Percentiles rank a stretch among this genome's conserved stretches.
These are phyloP conservation scores for Charina bottae DNA, from an alignment of 2,113 vertebrate genomes.

Conservation along the genomic window DNA sequence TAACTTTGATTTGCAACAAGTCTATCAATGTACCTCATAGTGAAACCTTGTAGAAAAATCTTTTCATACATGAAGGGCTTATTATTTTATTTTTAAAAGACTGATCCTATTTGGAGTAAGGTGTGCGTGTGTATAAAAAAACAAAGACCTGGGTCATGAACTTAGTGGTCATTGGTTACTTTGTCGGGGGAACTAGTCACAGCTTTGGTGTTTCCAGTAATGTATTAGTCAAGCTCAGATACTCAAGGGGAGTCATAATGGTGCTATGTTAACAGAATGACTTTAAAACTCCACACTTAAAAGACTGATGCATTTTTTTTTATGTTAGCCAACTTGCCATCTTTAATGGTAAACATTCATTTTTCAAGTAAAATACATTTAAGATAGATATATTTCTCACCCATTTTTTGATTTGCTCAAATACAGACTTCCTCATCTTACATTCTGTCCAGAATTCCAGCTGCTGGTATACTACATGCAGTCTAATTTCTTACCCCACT, in stretches of 20 bases:
- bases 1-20: background rate
- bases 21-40: background rate
- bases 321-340: background rate
- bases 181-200: background rate
- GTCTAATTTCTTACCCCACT: background rate
- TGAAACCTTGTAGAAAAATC: background rate
- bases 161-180: background rate
- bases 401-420: background rate
- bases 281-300: background rate
- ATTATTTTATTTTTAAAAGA: background rate
- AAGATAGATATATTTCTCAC: background rate
- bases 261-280: background rate
- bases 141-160: background rate
- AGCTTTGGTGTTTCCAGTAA: background rate
- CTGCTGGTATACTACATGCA: background rate
- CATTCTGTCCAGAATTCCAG: background rate
- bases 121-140: background rate
- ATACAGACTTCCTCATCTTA: background rate
- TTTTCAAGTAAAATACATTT: background rate
- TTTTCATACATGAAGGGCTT: background rate
- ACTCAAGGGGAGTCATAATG: background rate
- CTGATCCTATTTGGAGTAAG: background rate
- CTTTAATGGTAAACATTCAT: slow-evolving; percentile 28
- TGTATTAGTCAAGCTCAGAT: background rate
- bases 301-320: background rate